phyloP scores from a whole-genome alignment of 2,797 vertebrate genomes.

The Phylloscopus collybita region DNA sequence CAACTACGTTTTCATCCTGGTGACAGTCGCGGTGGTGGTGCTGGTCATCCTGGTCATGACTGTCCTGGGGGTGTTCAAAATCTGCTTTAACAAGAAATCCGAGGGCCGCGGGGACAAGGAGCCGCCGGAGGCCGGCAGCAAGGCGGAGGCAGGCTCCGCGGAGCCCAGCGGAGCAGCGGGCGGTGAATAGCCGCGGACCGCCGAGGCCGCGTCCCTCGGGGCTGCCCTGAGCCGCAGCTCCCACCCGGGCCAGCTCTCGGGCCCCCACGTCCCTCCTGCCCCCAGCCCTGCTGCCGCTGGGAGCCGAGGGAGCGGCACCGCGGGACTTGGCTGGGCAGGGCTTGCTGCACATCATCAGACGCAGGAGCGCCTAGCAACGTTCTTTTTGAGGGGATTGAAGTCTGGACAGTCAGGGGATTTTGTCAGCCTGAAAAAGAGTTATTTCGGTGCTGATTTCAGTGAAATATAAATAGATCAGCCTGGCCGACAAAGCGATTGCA shows the following conservation, averaged over 20 bases:
- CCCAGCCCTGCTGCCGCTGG: not conserved
- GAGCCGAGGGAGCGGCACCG: not conserved
- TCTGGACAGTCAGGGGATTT: not conserved
- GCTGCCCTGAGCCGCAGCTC: not conserved
- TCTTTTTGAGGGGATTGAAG: not conserved
- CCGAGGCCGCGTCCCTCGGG: not conserved
- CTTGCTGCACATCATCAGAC: not conserved
- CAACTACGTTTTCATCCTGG: constrained; percentile 76
- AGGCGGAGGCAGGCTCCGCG: not conserved
- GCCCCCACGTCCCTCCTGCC: not conserved
- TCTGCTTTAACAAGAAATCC: constrained; percentile 76
- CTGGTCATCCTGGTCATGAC: constrained; percentile 81
- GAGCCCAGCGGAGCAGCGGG: not conserved
- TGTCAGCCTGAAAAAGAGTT: not conserved
- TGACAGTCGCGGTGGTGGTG: constrained; percentile 76
- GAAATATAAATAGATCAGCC: not conserved
- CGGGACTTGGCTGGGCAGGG: not conserved
- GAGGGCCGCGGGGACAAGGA: not conserved
- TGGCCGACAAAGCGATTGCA: not conserved
- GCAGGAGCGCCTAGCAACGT: not conserved
- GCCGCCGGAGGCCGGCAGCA: not conserved
- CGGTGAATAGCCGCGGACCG: not conserved
- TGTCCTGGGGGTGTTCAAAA: constrained; percentile 78
- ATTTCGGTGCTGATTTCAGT: not conserved
- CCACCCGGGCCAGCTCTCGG: not conserved